Percentiles rank a stretch among this genome's conserved stretches.
These are phyloP conservation scores for Solea senegalensis DNA, from an alignment of 2,113 vertebrate species.

Conservation along the genomic window DNA sequence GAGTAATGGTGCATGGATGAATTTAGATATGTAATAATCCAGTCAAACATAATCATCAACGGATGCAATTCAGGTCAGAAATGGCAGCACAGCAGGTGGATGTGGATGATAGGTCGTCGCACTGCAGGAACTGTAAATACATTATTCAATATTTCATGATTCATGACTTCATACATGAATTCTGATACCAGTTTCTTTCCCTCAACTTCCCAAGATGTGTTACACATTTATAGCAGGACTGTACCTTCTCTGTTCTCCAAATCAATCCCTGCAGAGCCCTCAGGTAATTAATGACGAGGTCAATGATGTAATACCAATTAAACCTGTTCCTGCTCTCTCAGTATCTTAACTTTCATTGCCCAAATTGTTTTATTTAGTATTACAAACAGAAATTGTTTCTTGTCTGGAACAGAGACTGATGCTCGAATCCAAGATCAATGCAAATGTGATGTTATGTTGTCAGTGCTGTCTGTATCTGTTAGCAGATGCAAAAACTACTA, in stretches of 20 bases:
- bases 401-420: no score
- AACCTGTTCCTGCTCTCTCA: neutral
- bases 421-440: no score
- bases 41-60: conserved; percentile 57
- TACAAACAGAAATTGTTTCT: no score
- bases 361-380: no score
- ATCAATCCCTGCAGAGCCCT: neutral
- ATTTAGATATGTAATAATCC: conserved; percentile 38
- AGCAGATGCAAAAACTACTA: no score
- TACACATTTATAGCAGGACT: conserved; percentile 43
- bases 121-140: conserved; percentile 56
- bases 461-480: no score
- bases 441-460: no score
- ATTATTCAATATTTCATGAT: conserved; percentile 61
- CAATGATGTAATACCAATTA: conserved; percentile 3
- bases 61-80: conserved; percentile 55
- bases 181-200: conserved; percentile 46
- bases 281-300: conserved; percentile 42
- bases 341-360: neutral
- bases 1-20: conserved; percentile 21
- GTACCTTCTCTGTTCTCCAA: conserved; percentile 15
- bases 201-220: conserved; percentile 37
- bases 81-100: conserved; percentile 37
- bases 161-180: conserved; percentile 54
- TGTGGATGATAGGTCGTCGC: conserved; percentile 38